Evolutionary conservation across 1,140 invertebrate genomes (phyloP).

Genomic region (Drosophila parvula): DNA sequence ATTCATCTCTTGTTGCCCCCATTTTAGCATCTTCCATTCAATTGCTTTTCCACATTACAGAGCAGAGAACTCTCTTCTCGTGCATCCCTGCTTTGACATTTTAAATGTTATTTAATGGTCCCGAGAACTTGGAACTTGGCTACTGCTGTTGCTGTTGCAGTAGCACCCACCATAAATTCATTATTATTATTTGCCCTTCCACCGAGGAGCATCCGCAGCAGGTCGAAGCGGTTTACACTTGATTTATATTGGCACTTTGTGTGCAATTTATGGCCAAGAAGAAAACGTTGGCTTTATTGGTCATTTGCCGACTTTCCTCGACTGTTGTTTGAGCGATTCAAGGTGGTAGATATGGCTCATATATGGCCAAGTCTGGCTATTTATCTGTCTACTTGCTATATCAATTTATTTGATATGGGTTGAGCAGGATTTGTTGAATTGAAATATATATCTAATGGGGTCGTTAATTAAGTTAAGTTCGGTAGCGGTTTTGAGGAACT

Average conservation of each 20-base stretch:
- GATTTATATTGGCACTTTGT: constrained; percentile 52
- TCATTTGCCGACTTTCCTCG: constrained; percentile 19
- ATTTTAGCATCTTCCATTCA: constrained; percentile 56
- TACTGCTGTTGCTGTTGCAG: constrained; percentile 5
- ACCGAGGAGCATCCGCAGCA: neutral
- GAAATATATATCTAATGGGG: constrained; percentile 13
- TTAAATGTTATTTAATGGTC: constrained; percentile 78
- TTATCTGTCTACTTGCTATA: constrained; percentile 12
- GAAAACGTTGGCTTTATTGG: constrained; percentile 31
- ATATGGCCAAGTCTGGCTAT: neutral
- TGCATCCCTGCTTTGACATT: constrained; percentile 62
- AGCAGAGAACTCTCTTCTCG: constrained; percentile 12
- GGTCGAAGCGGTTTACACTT: constrained; percentile 37
- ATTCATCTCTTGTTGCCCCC: constrained; percentile 27
- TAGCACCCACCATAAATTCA: constrained; percentile 45
- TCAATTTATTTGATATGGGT: constrained; percentile 14
- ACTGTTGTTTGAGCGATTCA: constrained; percentile 7
- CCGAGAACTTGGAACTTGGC: constrained; percentile 9
- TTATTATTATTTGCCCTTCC: constrained; percentile 49
- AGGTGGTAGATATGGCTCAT: constrained; percentile 14
- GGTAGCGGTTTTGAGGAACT: too few relatives aligned
- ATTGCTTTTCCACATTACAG: constrained; percentile 72
- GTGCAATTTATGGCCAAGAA: constrained; percentile 39
- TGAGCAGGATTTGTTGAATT: neutral
- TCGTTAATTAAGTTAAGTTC: constrained; percentile 4